These are phyloP conservation scores for Rhamphomyia laevipes DNA, from an alignment of 2,888 invertebrate genomes.

Conservation along the genomic window DNA sequence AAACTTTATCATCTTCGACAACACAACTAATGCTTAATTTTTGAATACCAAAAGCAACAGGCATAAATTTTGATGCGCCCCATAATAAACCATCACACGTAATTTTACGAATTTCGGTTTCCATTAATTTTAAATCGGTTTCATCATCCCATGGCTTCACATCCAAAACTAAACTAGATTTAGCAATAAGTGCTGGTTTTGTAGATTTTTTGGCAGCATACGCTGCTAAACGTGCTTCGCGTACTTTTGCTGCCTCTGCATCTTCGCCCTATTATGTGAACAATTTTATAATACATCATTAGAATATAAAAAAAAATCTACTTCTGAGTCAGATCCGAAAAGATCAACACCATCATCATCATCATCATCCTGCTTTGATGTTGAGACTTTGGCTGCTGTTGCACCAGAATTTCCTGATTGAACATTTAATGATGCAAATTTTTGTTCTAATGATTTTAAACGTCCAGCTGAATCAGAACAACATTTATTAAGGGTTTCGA, in stretches of 20 bases:
- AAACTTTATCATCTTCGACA: conserved; percentile 93
- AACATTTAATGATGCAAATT: conserved; percentile 9
- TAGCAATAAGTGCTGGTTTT: conserved; percentile 82
- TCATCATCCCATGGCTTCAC: conserved; percentile 88
- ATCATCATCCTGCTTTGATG: conserved; percentile 34
- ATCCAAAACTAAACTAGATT: conserved; percentile 88
- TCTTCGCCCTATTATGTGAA: conserved; percentile 43
- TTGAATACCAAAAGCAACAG: conserved; percentile 83
- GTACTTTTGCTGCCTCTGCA: conserved; percentile 59
- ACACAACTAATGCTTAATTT: conserved; percentile 87
- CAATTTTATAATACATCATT: no score
- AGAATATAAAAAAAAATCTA: conserved; percentile 14
- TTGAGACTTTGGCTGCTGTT: conserved; percentile 14
- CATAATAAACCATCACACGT: conserved; percentile 77
- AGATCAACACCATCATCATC: conserved; percentile 69
- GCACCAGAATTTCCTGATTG: conserved; percentile 13
- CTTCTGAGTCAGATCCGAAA: conserved; percentile 70
- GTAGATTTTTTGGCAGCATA: conserved; percentile 84
- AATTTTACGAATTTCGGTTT: conserved; percentile 65
- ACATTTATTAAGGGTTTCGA: conserved; percentile 30
- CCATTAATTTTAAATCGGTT: conserved; percentile 82
- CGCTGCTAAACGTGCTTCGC: conserved; percentile 77
- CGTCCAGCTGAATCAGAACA: conserved; percentile 30
- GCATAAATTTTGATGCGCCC: conserved; percentile 87
- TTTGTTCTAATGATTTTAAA: conserved; percentile 27